Evolutionary conservation across 2,888 invertebrate species (phyloP).

Genomic region (Drosophila ustulata): DNA sequence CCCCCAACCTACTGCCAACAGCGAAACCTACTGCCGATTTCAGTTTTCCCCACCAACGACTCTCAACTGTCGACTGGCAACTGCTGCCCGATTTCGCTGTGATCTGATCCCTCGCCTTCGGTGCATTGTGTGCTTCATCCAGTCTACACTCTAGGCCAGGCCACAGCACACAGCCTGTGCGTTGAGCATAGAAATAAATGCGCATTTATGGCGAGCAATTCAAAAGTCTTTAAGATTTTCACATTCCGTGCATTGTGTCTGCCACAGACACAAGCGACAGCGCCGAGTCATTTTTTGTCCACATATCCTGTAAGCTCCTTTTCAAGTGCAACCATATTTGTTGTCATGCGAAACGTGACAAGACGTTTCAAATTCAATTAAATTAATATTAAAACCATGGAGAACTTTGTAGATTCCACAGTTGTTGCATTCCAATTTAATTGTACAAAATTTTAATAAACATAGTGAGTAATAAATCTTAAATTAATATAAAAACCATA

Average conservation of each 20-base stretch:
- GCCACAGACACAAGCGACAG: constrained; percentile 67
- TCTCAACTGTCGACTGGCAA: neutral
- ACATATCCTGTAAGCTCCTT: constrained; percentile 54
- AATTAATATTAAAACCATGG: no score
- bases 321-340: neutral
- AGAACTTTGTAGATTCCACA: no score
- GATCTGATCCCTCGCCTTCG: constrained; percentile 35
- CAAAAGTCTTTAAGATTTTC: constrained; percentile 80
- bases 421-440: no score
- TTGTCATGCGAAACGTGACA: neutral
- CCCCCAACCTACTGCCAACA: constrained; percentile 22
- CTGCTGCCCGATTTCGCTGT: constrained; percentile 5
- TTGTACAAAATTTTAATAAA: no score
- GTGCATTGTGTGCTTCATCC: constrained; percentile 40
- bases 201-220: constrained; percentile 81
- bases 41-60: constrained; percentile 8
- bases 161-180: constrained; percentile 43
- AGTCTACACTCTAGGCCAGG: constrained; percentile 11
- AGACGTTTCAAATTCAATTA: neutral
- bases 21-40: constrained; percentile 42
- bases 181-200: constrained; percentile 80
- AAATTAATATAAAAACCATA: no score
- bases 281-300: constrained; percentile 54
- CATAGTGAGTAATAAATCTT: no score
- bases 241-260: constrained; percentile 79